A percentile compares a stretch with the other conserved stretches of the same genome.
Evolutionary conservation across 1,140 invertebrate species (phyloP).

Genomic region (Caenorhabditis inopinata): DNA sequence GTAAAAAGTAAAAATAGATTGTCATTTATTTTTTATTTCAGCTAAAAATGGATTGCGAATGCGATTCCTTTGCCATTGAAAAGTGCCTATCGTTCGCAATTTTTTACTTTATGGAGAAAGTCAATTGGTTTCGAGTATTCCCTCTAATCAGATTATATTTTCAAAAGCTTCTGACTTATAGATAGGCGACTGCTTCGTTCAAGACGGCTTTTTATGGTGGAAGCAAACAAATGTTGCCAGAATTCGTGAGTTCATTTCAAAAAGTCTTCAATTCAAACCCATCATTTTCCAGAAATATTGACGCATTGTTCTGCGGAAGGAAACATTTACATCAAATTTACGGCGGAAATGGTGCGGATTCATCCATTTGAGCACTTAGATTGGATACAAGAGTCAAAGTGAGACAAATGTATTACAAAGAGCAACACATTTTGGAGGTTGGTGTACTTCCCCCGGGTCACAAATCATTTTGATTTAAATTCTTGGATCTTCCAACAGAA

Average conservation of each 20-base stretch:
- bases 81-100: not conserved
- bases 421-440: too few relatives aligned
- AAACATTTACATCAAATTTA: not conserved
- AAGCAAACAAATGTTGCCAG: not conserved
- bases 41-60: not conserved
- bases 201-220: not conserved
- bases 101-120: constrained; percentile 6
- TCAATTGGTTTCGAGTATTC: not conserved
- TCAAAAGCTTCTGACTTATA: not conserved
- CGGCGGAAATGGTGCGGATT: not conserved
- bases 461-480: too few relatives aligned
- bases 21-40: not conserved
- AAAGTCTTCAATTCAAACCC: not conserved
- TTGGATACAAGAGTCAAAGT: too few relatives aligned
- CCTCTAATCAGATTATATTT: not conserved
- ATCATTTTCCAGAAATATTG: not conserved
- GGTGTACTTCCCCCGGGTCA: too few relatives aligned
- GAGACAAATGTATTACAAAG: too few relatives aligned
- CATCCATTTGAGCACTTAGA: not conserved
- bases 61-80: not conserved
- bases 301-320: not conserved
- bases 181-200: constrained; percentile 2
- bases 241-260: not conserved
- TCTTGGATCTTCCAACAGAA: too few relatives aligned
- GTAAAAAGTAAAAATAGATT: not conserved